A percentile compares a stretch with the other conserved stretches of the same genome.
Conservation (phyloP, 35 echinoderm and acorn worm genomes). For the Hemicentrotus pulcherrimus region DNA sequence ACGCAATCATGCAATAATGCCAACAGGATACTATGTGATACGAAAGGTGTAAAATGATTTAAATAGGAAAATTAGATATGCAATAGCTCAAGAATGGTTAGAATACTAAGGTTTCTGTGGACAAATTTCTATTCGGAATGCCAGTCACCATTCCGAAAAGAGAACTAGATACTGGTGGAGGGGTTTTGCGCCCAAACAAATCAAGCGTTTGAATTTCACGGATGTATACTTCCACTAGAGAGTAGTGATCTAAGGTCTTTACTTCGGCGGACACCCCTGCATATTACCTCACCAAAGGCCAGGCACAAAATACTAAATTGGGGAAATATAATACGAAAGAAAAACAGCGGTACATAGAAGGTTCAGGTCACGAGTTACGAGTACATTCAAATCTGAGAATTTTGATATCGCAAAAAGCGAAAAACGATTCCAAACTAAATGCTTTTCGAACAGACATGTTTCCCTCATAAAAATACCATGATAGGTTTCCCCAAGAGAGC, state of each 20-base stretch:
- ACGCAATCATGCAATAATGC: constrained; percentile 58
- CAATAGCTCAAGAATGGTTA: constrained; percentile 63
- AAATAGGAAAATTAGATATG: constrained; percentile 2
- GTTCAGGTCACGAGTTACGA: constrained; percentile 8
- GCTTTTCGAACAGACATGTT: not conserved
- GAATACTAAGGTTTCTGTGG: constrained; percentile 41
- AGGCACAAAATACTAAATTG: not conserved
- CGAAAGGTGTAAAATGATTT: constrained; percentile 44
- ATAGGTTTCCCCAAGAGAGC: not conserved
- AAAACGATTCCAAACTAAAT: not conserved
- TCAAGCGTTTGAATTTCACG: constrained; percentile 48
- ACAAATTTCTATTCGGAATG: constrained; percentile 45
- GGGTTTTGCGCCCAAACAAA: constrained; percentile 31
- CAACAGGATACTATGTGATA: constrained; percentile 49
- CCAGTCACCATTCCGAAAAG: constrained; percentile 27
- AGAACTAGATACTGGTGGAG: constrained; percentile 21
- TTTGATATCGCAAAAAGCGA: not conserved
- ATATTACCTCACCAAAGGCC: constrained; percentile 33
- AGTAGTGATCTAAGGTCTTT: not conserved
- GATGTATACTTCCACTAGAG: not conserved
- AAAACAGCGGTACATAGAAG: constrained; percentile 23
- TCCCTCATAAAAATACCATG: not conserved
- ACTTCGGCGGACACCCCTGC: constrained; percentile 25
- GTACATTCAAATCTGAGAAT: constrained; percentile 49
- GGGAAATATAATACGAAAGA: constrained; percentile 31